phyloP scores from a whole-genome alignment of 1,140 invertebrate species.

The Stegodyphus mimosarum region DNA sequence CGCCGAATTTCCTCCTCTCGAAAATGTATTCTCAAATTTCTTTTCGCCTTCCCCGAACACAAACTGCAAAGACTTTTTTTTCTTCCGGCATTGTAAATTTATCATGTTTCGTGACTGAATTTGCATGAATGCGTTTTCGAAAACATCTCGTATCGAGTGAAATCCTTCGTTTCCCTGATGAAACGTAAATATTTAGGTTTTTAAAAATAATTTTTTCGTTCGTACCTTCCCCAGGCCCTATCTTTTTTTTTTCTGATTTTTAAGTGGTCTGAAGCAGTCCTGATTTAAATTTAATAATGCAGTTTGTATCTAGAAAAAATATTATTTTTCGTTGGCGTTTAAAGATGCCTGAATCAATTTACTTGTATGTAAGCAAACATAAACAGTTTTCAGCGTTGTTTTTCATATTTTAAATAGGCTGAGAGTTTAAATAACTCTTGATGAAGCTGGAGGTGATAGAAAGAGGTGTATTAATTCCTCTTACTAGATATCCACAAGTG shows the following conservation, averaged over 20 bases:
- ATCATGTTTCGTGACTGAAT: slow-evolving; percentile 29
- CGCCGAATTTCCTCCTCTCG: no score
- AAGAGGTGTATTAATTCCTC: no score
- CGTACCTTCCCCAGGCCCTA: background rate
- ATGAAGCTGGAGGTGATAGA: no score
- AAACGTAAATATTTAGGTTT: slow-evolving; percentile 44
- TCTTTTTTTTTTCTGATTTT: slow-evolving; percentile 11
- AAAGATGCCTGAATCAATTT: no score
- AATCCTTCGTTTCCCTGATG: slow-evolving; percentile 29
- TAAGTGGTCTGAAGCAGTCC: slow-evolving; percentile 10
- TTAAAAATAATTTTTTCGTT: background rate
- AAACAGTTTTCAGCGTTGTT: no score
- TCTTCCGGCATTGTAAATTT: slow-evolving; percentile 13
- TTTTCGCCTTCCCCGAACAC: no score
- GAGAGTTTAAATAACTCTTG: no score
- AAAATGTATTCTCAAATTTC: no score
- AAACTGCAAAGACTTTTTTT: background rate
- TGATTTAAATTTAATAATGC: slow-evolving; percentile 32
- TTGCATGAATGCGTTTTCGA: slow-evolving; percentile 46
- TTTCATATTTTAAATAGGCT: no score
- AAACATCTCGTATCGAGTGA: slow-evolving; percentile 8
- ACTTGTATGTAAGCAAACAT: no score
- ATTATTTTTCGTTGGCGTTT: background rate
- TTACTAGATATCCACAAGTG: no score
- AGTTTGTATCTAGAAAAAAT: background rate